Evolutionary conservation across 30 jellyfish, hydroid and myxozoan species (phyloP), one percentile per base, ranked within the genome.

Genomic region (Phacellophora camtschatica): DNA sequence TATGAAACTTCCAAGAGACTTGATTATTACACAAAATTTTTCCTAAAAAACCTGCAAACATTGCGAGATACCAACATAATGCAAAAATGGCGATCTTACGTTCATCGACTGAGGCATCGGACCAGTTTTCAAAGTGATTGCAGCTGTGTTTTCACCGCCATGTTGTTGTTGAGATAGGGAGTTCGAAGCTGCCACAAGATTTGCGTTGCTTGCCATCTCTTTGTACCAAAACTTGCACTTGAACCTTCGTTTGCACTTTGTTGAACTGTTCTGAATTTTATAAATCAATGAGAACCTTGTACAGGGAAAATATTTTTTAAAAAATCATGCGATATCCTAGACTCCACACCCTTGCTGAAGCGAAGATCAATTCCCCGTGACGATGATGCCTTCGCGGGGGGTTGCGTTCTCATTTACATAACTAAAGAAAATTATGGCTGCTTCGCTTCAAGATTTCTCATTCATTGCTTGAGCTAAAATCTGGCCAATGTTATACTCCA

Each of bases 351-450:
- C 90, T 65, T 18, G 83, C 83, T 20, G 50, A 51, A 31, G 42
- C 34, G 77, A 20, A 28, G 70, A 39, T 70, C 79, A 61, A 61
- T 65, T 70, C 83, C 90, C 90, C 89, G 90, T 79, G 90, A 79
- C 61, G 90, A 79, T 61, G 83, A 16, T 24, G 83, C 66, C 90
- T 61, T 35, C 90, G 90, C 90, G 90, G 90, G 90, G 90, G 90
- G 74, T 66, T 63, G 83, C 90, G 10, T 55, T 39, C 85, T 72
- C 59, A 72, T 72, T 72, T 49, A 49, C 85, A 72, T 72, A 72
- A 72, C 83, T 41, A 18, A 19, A 25, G 45, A 70, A 59, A 59
- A 35, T 31, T 30, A 49, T 3, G 5, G 64, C 64, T 15, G 64
- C 5, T 25, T 30, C 22, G n/a, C 64, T 25, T 25, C 58, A 65